A percentile compares a stretch with the other conserved stretches of the same genome.
Conservation (phyloP, 1,140 invertebrate species). For the Atta texana region DNA sequence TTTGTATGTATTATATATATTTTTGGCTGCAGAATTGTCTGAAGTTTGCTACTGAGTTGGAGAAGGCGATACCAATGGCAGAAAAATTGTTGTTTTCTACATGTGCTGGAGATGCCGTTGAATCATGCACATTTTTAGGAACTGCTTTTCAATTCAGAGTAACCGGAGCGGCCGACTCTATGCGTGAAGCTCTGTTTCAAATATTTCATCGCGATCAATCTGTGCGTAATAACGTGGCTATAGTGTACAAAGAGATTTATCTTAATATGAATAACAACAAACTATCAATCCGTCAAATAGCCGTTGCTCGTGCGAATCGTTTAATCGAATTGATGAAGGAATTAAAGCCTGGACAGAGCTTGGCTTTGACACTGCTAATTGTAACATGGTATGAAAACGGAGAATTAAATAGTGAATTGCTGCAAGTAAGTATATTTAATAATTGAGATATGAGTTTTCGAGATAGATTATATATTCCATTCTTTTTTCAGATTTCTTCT, state of each 20-base stretch:
- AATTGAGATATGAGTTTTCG: not conserved
- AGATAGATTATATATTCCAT: not conserved
- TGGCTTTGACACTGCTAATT: conserved; percentile 91
- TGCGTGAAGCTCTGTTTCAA: conserved; percentile 92
- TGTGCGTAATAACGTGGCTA: conserved; percentile 87
- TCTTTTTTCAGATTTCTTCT: too few relatives aligned
- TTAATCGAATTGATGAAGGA: conserved; percentile 87
- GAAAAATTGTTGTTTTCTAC: conserved; percentile 91
- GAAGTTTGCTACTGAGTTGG: conserved; percentile 90
- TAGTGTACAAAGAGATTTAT: conserved; percentile 89
- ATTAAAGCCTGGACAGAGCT: conserved; percentile 88
- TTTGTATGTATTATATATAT: too few relatives aligned
- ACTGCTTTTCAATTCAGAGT: conserved; percentile 93
- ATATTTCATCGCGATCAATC: conserved; percentile 88
- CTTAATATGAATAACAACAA: conserved; percentile 79
- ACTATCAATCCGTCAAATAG: conserved; percentile 75
- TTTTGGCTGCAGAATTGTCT: conserved; percentile 88
- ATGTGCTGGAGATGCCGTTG: conserved; percentile 91
- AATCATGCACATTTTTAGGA: conserved; percentile 94
- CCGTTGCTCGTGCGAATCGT: conserved; percentile 72
- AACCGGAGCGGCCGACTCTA: conserved; percentile 89
- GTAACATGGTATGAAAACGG: conserved; percentile 88
- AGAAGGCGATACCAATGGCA: conserved; percentile 90
- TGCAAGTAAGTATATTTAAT: conserved; percentile 78
- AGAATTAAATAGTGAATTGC: conserved; percentile 86